Percentiles rank a stretch among this genome's conserved stretches.
Conservation (phyloP, 2,797 vertebrate species). For the Enteromius mattozi region DNA sequence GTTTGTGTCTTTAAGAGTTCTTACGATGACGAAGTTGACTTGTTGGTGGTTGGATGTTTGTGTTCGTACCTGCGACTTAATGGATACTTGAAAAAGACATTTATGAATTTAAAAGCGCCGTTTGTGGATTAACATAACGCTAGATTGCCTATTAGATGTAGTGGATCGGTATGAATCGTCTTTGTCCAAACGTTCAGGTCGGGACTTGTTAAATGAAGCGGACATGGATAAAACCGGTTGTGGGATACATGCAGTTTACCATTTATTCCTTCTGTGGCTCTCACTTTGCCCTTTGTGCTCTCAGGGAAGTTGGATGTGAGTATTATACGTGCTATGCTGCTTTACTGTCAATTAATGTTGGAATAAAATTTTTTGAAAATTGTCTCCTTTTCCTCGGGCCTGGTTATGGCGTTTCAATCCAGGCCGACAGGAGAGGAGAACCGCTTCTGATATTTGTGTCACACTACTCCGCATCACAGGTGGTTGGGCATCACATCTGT, state of each 20-base stretch:
- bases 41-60: slow-evolving; percentile 30
- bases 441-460: slow-evolving; percentile 47
- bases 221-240: slow-evolving; percentile 80
- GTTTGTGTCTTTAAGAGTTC: slow-evolving; percentile 39
- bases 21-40: slow-evolving; percentile 30
- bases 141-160: slow-evolving; percentile 33
- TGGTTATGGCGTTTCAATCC: slow-evolving; percentile 37
- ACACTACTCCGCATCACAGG: slow-evolving; percentile 72
- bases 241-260: slow-evolving; percentile 74
- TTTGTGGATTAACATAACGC: slow-evolving; percentile 50
- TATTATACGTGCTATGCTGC: slow-evolving; percentile 58
- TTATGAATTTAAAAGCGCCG: slow-evolving; percentile 19
- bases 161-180: slow-evolving; percentile 38
- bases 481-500: slow-evolving; percentile 87
- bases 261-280: slow-evolving; percentile 79
- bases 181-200: slow-evolving; percentile 45
- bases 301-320: slow-evolving; percentile 91
- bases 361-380: slow-evolving; percentile 30
- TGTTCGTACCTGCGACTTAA: slow-evolving; percentile 23
- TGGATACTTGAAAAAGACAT: slow-evolving; percentile 35
- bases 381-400: slow-evolving; percentile 45
- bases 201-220: slow-evolving; percentile 71
- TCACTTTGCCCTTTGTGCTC: slow-evolving; percentile 78
- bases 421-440: slow-evolving; percentile 45
- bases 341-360: slow-evolving; percentile 11